Evolutionary conservation across 2,797 vertebrate genomes (phyloP).

Genomic region (Garrulus glandarius): DNA sequence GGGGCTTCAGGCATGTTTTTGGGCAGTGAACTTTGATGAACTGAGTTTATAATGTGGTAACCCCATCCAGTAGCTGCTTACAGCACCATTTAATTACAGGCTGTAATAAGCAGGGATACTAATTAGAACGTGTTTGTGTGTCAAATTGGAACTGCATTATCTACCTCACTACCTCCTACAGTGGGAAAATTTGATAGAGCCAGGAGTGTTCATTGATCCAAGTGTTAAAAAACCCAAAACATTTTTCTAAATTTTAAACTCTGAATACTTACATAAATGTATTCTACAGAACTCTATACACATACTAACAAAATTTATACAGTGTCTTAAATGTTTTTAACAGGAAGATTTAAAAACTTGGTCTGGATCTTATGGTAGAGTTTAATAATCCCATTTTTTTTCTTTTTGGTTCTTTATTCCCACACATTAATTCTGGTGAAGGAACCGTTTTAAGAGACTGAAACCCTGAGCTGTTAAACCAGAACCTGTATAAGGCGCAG

Average conservation of each 20-base stretch:
- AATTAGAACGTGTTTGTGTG: neutral
- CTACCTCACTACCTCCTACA: neutral
- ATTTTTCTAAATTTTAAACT: neutral
- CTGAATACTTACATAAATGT: rapidly evolving
- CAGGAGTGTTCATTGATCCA: neutral
- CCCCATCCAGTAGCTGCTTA: neutral
- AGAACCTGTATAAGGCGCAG: neutral
- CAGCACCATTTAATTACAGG: neutral
- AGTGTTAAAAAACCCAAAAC: neutral
- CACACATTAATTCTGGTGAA: neutral
- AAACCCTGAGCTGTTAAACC: neutral
- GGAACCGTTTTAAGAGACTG: neutral
- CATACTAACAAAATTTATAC: neutral
- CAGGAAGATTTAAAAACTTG: neutral
- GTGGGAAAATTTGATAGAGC: neutral
- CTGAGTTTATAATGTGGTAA: neutral
- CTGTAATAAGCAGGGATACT: neutral
- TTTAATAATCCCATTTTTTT: neutral
- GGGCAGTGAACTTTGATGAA: neutral
- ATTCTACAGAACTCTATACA: neutral
- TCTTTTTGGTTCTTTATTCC: neutral
- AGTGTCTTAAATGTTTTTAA: neutral
- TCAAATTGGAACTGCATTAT: neutral
- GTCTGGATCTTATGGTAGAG: neutral
- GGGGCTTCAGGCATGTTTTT: neutral